Conservation (phyloP, 2,888 invertebrate species). For the Mayetiola destructor region DNA sequence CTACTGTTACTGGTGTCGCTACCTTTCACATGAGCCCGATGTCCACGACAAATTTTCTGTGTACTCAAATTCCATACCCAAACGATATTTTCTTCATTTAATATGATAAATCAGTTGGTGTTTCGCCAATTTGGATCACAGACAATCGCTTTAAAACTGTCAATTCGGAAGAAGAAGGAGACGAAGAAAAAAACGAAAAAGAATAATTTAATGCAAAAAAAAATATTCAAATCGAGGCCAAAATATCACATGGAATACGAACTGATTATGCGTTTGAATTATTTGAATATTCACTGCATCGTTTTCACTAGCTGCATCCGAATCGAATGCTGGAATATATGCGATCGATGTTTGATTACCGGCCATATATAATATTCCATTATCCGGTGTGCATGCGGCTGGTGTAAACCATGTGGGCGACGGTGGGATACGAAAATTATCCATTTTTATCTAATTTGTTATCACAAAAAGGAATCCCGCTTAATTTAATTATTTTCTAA, state of each 20-base stretch:
- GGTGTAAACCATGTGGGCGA: slow-evolving; percentile 25
- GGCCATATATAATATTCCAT: slow-evolving; percentile 31
- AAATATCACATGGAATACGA: no score
- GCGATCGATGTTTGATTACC: slow-evolving; percentile 26
- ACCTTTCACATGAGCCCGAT: slow-evolving; percentile 27
- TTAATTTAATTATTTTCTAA: neutral
- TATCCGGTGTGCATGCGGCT: slow-evolving; percentile 28
- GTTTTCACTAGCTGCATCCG: slow-evolving; percentile 13
- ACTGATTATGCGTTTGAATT: slow-evolving; percentile 24
- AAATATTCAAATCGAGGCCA: no score
- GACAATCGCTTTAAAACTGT: slow-evolving; percentile 26
- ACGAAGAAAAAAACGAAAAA: no score
- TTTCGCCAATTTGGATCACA: slow-evolving; percentile 29
- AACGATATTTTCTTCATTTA: slow-evolving; percentile 29
- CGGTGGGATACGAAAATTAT: slow-evolving; percentile 27
- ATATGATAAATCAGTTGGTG: slow-evolving; percentile 27
- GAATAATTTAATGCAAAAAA: no score
- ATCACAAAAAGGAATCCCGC: neutral
- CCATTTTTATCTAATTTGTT: slow-evolving; percentile 17
- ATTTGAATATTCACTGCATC: slow-evolving; percentile 22
- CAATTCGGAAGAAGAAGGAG: no score
- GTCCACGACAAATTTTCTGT: slow-evolving; percentile 28
- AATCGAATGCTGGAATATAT: slow-evolving; percentile 27
- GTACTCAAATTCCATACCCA: slow-evolving; percentile 31
- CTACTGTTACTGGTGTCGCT: no score